Conservation (phyloP, 2,113 vertebrate genomes). For the Myotis lucifugus region DNA sequence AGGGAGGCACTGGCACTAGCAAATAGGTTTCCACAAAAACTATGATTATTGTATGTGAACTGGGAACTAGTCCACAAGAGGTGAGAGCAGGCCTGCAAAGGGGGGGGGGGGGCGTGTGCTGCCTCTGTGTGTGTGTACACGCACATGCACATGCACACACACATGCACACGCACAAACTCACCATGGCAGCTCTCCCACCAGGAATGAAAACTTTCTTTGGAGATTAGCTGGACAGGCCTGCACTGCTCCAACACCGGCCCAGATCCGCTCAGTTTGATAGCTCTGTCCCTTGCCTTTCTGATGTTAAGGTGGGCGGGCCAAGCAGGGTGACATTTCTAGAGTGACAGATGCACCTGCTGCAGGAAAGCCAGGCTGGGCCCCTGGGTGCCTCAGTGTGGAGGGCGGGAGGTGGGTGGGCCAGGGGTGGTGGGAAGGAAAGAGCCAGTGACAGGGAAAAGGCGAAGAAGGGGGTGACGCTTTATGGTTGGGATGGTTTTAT, state of each 20-base stretch:
- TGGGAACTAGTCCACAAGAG: neutral
- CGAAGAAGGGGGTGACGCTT: neutral
- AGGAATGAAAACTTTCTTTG: slow-evolving; percentile 55
- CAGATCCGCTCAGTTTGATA: slow-evolving; percentile 63
- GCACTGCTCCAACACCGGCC: slow-evolving; percentile 13
- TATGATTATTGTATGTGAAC: neutral
- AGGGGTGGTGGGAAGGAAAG: neutral
- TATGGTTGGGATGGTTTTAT: neutral
- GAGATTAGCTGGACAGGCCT: neutral
- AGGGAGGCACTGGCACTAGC: slow-evolving; percentile 21
- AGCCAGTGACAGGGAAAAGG: neutral
- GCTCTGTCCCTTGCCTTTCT: slow-evolving; percentile 69
- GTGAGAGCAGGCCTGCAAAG: neutral
- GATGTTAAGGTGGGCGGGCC: slow-evolving; percentile 65
- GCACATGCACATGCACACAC: no score
- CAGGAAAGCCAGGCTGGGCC: neutral
- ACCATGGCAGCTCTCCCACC: neutral
- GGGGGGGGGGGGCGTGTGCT: accelerated
- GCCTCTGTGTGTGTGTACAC: no score
- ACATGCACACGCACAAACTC: neutral
- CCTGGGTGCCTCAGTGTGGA: slow-evolving; percentile 54
- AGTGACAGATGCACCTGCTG: slow-evolving; percentile 71
- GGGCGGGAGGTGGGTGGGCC: accelerated
- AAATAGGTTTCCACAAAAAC: neutral
- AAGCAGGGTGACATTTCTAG: slow-evolving; percentile 71